Conservation (phyloP, 2,888 invertebrate species). For the Poecilus cupreus region DNA sequence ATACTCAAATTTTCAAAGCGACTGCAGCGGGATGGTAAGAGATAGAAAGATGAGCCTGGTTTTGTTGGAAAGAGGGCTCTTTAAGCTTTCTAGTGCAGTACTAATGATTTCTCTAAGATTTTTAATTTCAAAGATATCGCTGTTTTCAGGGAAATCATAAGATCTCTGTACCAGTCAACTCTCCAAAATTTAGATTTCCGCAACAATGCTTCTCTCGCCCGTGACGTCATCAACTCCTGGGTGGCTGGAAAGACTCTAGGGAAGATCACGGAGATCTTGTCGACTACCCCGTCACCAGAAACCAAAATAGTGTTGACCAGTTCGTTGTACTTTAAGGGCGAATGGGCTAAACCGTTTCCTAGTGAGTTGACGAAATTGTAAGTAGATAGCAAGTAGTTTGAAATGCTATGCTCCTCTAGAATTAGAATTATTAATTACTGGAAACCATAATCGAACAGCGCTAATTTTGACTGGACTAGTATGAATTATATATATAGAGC, state of each 20-base stretch:
- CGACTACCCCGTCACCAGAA: slow-evolving; percentile 73
- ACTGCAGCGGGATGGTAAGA: no score
- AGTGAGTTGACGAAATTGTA: slow-evolving; percentile 76
- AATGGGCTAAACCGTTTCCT: slow-evolving; percentile 81
- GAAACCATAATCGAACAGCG: no score
- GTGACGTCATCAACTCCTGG: slow-evolving; percentile 78
- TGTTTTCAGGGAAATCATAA: slow-evolving; percentile 76
- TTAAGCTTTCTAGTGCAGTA: no score
- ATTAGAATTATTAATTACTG: no score
- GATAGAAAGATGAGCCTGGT: no score
- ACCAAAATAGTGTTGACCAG: slow-evolving; percentile 80
- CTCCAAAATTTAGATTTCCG: slow-evolving; percentile 73
- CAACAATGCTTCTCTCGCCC: slow-evolving; percentile 70
- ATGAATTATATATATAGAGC: no score
- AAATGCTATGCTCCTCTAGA: no score
- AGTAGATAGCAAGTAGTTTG: slow-evolving; percentile 55
- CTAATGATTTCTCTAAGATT: no score
- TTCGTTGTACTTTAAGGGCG: slow-evolving; percentile 83
- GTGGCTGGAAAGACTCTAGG: slow-evolving; percentile 77
- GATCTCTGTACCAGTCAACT: slow-evolving; percentile 57
- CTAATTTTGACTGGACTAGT: no score
- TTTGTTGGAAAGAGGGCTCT: no score
- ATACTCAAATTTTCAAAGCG: slow-evolving; percentile 71
- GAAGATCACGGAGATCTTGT: slow-evolving; percentile 78
- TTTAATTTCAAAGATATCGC: no score